phyloP scores from a whole-genome alignment of 2,888 invertebrate genomes.

The Orchestes rusci region DNA sequence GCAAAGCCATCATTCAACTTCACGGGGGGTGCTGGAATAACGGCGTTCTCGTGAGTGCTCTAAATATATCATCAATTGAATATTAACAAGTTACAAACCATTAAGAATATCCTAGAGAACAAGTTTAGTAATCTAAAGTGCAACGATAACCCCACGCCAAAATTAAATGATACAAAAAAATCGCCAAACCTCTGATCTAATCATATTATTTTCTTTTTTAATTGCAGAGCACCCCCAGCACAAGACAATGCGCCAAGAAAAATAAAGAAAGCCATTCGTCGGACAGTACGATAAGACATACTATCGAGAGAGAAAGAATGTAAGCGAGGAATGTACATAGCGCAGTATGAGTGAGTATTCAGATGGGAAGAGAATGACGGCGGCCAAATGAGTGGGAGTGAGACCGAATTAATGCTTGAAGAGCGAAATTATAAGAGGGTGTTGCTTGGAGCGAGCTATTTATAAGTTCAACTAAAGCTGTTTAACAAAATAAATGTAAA shows the following conservation, averaged over 20 bases:
- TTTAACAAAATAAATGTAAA: conserved; percentile 16
- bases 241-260: conserved; percentile 37
- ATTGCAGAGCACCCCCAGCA: conserved; percentile 32
- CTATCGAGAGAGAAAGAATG: background rate
- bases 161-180: too few species aligned
- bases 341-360: conserved; percentile 13
- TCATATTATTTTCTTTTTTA: background rate
- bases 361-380: conserved; percentile 1
- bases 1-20: conserved; percentile 47
- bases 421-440: too few species aligned
- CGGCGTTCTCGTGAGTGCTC: conserved; percentile 45
- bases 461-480: conserved; percentile 18
- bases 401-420: conserved; percentile 10
- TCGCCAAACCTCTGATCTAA: too few species aligned
- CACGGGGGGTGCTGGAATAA: conserved; percentile 42
- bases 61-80: background rate
- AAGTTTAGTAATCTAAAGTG: too few species aligned
- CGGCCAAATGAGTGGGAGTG: conserved; percentile 8
- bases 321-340: conserved; percentile 13
- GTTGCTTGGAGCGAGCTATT: too few species aligned
- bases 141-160: too few species aligned
- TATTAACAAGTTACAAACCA: background rate
- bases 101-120: too few species aligned
- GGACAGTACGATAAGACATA: conserved; percentile 32
- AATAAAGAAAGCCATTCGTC: conserved; percentile 46